Percentiles rank a stretch among this genome's conserved stretches.
phyloP scores from a whole-genome alignment of 2,113 vertebrate species.

The Caranx ignobilis region DNA sequence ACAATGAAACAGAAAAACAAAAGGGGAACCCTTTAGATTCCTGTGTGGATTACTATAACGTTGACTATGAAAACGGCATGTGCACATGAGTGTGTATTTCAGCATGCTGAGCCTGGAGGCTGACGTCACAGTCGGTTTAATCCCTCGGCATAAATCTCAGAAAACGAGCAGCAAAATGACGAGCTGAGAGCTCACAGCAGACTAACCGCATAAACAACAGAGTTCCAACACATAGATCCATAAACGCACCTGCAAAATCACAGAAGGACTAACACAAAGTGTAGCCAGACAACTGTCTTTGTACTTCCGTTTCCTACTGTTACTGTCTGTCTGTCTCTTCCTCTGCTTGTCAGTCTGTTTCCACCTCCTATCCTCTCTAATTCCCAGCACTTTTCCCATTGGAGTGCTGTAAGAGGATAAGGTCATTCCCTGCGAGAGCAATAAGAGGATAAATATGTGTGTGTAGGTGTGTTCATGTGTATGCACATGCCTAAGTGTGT shows the following conservation, averaged over 20 bases:
- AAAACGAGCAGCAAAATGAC: constrained; percentile 65
- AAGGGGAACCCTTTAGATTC: constrained; percentile 28
- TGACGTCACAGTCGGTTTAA: constrained; percentile 72
- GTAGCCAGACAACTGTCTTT: constrained; percentile 22
- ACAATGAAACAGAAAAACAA: constrained; percentile 12
- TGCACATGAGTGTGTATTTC: constrained; percentile 1
- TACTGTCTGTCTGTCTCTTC: constrained; percentile 8
- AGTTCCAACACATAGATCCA: constrained; percentile 26
- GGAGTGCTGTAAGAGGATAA: constrained; percentile 77
- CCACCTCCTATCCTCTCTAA: constrained; percentile 60
- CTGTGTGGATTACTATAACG: constrained; percentile 45
- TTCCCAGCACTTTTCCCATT: constrained; percentile 66
- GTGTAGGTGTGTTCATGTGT: constrained; percentile 49
- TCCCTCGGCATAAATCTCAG: constrained; percentile 64
- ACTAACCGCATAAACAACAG: constrained; percentile 30
- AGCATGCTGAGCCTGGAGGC: constrained; percentile 37
- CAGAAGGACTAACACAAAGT: constrained; percentile 14
- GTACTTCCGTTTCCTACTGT: constrained; percentile 6
- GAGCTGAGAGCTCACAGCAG: constrained; percentile 41
- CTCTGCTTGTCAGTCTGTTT: constrained; percentile 14
- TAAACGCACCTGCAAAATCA: constrained; percentile 17
- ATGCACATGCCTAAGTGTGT: constrained; percentile 11
- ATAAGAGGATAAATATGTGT: constrained; percentile 75
- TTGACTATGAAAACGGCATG: constrained; percentile 35
- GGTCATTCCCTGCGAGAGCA: constrained; percentile 72